phyloP scores from a whole-genome alignment of 2,113 vertebrate species.

The Pseudorhombus dupliciocellatus region DNA sequence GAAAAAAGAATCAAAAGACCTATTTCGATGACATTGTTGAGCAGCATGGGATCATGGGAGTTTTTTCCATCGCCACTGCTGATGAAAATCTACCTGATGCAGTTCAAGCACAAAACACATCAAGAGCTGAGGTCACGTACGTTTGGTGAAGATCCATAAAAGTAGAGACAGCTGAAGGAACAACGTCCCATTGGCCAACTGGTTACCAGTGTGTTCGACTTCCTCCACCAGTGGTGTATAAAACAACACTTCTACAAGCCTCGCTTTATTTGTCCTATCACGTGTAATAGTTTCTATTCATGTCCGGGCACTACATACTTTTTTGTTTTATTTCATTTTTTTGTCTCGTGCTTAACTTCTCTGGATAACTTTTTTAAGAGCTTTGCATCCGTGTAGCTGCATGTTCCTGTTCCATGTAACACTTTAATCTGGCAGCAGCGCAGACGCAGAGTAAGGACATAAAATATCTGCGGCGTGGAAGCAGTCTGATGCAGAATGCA shows the following conservation, averaged over 20 bases:
- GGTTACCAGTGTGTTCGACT: too few species aligned
- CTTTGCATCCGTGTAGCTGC: neutral
- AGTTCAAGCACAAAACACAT: too few species aligned
- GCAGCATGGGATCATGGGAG: too few species aligned
- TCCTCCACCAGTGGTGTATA: neutral
- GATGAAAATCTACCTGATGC: too few species aligned
- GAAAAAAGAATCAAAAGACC: too few species aligned
- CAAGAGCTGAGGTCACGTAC: too few species aligned
- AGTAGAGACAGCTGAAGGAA: too few species aligned
- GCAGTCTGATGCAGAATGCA: slow-evolving; percentile 38
- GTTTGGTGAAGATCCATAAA: too few species aligned
- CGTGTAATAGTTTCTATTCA: neutral
- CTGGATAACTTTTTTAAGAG: neutral
- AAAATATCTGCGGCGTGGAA: neutral
- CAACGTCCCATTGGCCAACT: too few species aligned
- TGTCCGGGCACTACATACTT: neutral
- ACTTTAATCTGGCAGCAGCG: neutral
- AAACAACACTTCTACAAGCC: neutral
- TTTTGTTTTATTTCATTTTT: neutral
- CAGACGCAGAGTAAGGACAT: slow-evolving; percentile 19
- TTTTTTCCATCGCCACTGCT: too few species aligned
- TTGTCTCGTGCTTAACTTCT: neutral
- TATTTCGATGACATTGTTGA: too few species aligned
- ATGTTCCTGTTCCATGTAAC: neutral
- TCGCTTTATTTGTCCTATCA: neutral